phyloP scores from a whole-genome alignment of 2,113 vertebrate genomes.

The Labeo rohita region DNA sequence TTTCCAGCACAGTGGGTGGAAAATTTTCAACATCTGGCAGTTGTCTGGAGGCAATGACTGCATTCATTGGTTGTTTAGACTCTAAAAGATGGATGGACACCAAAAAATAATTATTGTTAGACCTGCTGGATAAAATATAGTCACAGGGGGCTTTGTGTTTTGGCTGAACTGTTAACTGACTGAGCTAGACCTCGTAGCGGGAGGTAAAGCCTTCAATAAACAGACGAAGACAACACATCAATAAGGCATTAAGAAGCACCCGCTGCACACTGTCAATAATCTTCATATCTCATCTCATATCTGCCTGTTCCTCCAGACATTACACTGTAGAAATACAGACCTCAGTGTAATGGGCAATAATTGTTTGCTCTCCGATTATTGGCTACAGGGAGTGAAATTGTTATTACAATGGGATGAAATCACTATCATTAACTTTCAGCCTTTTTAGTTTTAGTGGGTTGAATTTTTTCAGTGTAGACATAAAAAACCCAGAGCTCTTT shows the following conservation, averaged over 20 bases:
- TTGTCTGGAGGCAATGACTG: constrained; percentile 9
- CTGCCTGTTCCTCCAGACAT: not conserved
- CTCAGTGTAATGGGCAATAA: not conserved
- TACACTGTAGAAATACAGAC: not conserved
- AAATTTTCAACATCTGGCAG: constrained; percentile 10
- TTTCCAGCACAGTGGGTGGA: not conserved
- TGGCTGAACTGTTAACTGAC: constrained; percentile 1
- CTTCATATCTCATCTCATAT: constrained; percentile 10
- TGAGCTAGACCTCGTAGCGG: not conserved
- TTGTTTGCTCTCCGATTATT: not conserved
- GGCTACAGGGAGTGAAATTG: not conserved
- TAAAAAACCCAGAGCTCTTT: not conserved
- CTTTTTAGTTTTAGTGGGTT: not conserved
- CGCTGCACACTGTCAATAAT: not conserved
- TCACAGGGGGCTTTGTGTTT: not conserved
- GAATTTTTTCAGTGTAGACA: not conserved
- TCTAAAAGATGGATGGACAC: not conserved
- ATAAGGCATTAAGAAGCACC: not conserved
- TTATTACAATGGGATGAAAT: not conserved
- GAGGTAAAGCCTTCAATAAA: constrained; percentile 9
- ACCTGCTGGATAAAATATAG: not conserved
- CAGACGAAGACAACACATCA: constrained; percentile 3
- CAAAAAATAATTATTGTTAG: not conserved
- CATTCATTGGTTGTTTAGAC: not conserved
- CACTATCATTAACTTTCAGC: not conserved